Percentiles rank a stretch among this genome's conserved stretches.
Conservation (phyloP, 2,113 vertebrate species). For the Solea senegalensis region DNA sequence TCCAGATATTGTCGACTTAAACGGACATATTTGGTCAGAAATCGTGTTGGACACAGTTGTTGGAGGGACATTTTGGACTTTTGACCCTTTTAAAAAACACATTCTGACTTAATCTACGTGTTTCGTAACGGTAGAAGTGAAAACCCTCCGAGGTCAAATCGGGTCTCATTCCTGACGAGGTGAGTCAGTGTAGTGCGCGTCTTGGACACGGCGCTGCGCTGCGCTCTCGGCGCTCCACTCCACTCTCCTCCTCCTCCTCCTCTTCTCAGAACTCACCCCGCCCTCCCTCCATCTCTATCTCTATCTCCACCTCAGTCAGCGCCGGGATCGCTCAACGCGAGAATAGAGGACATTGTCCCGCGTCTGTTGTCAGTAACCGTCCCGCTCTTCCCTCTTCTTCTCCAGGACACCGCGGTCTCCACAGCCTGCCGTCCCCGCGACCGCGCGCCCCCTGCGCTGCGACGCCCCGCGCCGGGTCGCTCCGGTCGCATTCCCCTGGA, state of each 20-base stretch:
- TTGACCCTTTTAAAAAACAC: not conserved
- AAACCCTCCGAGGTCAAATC: not conserved
- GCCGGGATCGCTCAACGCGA: not conserved
- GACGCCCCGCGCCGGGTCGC: slow-evolving; percentile 3
- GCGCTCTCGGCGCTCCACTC: slow-evolving; percentile 66
- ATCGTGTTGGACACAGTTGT: not conserved
- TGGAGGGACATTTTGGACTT: not conserved
- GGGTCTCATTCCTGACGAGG: not conserved
- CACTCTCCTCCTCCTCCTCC: not conserved
- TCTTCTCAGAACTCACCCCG: slow-evolving; percentile 13
- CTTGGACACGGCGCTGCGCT: slow-evolving; percentile 69
- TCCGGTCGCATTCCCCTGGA: slow-evolving; percentile 17
- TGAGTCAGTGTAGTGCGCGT: slow-evolving; percentile 67
- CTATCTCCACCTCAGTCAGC: slow-evolving; percentile 30
- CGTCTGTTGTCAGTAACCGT: slow-evolving; percentile 7
- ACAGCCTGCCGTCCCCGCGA: slow-evolving; percentile 4
- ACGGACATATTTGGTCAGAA: too few species aligned
- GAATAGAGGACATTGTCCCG: slow-evolving; percentile 21
- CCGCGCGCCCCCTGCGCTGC: slow-evolving; percentile 20
- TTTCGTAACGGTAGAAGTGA: not conserved
- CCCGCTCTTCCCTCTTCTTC: not conserved
- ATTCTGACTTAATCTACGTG: not conserved
- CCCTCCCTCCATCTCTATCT: slow-evolving; percentile 23
- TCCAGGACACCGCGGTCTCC: slow-evolving; percentile 8
- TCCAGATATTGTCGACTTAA: too few species aligned